These are phyloP conservation scores for Torymus auratus DNA, from an alignment of 2,888 invertebrate genomes.

Conservation along the genomic window DNA sequence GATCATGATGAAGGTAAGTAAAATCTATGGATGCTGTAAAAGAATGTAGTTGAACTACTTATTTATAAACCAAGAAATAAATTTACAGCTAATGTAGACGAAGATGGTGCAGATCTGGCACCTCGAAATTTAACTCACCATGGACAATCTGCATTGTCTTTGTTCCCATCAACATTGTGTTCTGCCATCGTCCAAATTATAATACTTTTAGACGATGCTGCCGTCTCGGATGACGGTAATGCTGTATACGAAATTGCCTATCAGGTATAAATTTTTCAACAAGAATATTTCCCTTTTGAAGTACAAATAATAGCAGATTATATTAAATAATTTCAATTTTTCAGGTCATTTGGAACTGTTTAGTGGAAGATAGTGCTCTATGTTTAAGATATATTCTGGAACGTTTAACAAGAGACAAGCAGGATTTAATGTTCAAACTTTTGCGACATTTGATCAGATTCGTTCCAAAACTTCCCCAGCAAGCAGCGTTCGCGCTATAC, in stretches of 20 bases:
- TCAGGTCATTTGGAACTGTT: constrained; percentile 96
- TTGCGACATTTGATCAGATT: constrained; percentile 94
- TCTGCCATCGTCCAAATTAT: constrained; percentile 97
- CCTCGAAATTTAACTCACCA: constrained; percentile 87
- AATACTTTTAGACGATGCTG: constrained; percentile 95
- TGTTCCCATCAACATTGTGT: constrained; percentile 98
- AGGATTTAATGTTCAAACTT: constrained; percentile 95
- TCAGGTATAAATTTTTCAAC: constrained; percentile 80
- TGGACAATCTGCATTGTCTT: constrained; percentile 93
- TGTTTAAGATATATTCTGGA: constrained; percentile 97
- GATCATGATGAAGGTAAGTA: constrained; percentile 89
- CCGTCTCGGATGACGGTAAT: constrained; percentile 94
- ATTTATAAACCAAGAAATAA: no score
- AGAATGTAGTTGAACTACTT: no score
- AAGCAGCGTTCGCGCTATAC: constrained; percentile 98
- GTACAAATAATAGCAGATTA: no score
- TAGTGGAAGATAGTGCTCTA: constrained; percentile 97
- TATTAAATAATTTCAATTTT: constrained; percentile 21
- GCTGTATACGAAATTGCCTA: constrained; percentile 98
- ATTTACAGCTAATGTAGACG: constrained; percentile 73
- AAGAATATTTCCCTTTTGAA: no score
- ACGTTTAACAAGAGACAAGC: constrained; percentile 93
- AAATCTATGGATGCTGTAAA: no score
- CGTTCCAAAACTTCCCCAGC: constrained; percentile 94
- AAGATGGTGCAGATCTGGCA: constrained; percentile 81